Base-by-base conservation (phyloP, 30 jellyfish, hydroid and myxozoan species). In the Nemopilema nomurai region DNA sequence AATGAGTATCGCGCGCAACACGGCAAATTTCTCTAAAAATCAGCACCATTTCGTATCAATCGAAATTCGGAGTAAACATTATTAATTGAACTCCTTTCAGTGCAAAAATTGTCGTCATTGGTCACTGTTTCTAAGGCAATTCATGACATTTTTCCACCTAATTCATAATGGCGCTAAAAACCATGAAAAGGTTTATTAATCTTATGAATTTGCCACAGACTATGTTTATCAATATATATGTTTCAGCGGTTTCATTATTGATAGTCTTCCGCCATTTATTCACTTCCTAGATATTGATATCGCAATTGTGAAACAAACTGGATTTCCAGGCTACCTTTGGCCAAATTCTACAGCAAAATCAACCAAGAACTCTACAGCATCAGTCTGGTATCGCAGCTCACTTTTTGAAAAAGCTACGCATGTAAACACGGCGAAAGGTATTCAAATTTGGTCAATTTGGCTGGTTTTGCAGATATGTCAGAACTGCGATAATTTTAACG, bases 291-390 rank as follows among this genome's bases (percentile, higher is more conserved):
- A 69, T 49, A 21, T 71, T 31, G 77, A 41, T 21, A 49, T 84
- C 20, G 28, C 49, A 68, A 76, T 84, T 67, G 93, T 66, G 23
- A 87, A 84, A 57, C 87, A 84, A 67, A 32, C 20, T 19, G n/a
- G 83, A 18, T 84, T 84, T 69, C 4, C 76, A 24, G 93, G 93
- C 16, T 84, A 84, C 50, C 3, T 25, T 0, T 49, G 77, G 82
- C 93, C 93, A 18, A 84, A 74, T 25, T 20, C 18, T 18, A 62
- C 93, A 30, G 57, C 9, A 41, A 6, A 41, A 41, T 17, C 26
- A 32, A 9, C 1, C 0, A 19, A 1, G 22, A 30, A 21, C 26
- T 62, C 82, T 1, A 22, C 82, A 0, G 1, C 31, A 0, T 4
- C 19, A 16, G 66, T 79, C 51, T 0, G 19, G 20, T 87, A 78